A percentile compares a stretch with the other conserved stretches of the same genome.
Conservation (phyloP, 37 sponge, comb jelly and placozoan genomes). For the Geodia barretti region DNA sequence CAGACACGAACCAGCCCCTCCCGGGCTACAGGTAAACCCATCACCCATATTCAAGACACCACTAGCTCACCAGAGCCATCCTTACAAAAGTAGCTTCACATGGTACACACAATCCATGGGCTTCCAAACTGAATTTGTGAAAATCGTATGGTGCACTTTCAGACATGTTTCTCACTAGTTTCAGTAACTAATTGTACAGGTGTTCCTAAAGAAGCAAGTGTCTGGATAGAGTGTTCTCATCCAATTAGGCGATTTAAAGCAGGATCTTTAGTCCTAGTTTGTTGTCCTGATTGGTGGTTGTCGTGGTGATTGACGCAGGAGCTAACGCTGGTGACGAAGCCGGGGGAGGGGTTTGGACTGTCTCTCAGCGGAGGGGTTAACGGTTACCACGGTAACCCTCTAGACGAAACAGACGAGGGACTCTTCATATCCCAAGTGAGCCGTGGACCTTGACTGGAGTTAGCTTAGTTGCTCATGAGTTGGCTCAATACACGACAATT, state of each 20-base stretch:
- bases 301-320: no score
- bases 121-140: no score
- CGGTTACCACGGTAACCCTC: slow-evolving; percentile 66
- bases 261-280: not conserved
- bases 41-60: no score
- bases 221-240: no score
- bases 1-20: slow-evolving; percentile 73
- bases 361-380: slow-evolving; percentile 70
- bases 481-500: not conserved
- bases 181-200: no score
- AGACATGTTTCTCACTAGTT: no score
- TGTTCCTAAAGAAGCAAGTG: no score
- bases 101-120: no score
- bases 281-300: no score
- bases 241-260: not conserved
- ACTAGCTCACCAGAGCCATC: no score
- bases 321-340: slow-evolving; percentile 62
- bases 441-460: not conserved
- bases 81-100: no score
- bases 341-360: slow-evolving; percentile 75
- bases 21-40: slow-evolving; percentile 47
- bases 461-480: not conserved
- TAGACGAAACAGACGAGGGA: slow-evolving; percentile 77
- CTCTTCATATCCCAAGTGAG: slow-evolving; percentile 73
- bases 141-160: no score